Evolutionary conservation across 2,113 vertebrate species (phyloP), one percentile per base, ranked within the genome.

Genomic region (Mirza zaza): DNA sequence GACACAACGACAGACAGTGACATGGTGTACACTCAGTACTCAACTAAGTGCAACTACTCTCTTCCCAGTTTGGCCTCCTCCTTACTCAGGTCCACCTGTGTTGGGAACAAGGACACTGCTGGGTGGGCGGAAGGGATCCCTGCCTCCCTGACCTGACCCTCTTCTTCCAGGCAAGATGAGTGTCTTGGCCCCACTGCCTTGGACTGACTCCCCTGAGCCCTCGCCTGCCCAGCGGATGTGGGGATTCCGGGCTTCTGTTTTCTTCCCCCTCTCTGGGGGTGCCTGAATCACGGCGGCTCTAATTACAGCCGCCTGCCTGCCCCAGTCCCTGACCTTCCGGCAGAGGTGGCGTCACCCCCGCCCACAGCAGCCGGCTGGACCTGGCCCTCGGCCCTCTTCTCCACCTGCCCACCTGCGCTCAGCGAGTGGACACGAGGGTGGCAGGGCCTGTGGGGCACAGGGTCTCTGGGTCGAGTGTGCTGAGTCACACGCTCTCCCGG

Each of bases 281-380:
- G 52, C 86, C 65, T 95, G 88, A 89, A 81, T 97, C 88, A 89
- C 18, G 39, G 80, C 6, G 0, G 67, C 81, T 88, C 61, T 97
- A 94, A 96, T 94, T 94, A 96, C 6, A 95, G 91, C n/a, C 29
- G 17, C 65, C 25, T 76, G n/a, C 68, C 87, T 71, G 79, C 77
- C 79, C 57, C 0, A n/a, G 86, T 5, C 68, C 32, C 82, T 87
- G 90, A 94, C 93, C 77, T 84, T 70, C 20, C 4, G 3, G 67
- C 18, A 20, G 25, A 23, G 87, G 36, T 52, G 29, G 42, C 8
- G 34, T 88, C 89, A 57, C 59, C 63, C 23, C 61, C 20, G 8
- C 57, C 63, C 61, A 63, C 14, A 2, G 42, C 82, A 27, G 55
- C 79, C 42, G 61, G 88, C 82, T 34, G n/a, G 76, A 27, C 25